These are phyloP conservation scores for Gavialis gangeticus DNA, from an alignment of 2,113 vertebrate species.

Conservation along the genomic window DNA sequence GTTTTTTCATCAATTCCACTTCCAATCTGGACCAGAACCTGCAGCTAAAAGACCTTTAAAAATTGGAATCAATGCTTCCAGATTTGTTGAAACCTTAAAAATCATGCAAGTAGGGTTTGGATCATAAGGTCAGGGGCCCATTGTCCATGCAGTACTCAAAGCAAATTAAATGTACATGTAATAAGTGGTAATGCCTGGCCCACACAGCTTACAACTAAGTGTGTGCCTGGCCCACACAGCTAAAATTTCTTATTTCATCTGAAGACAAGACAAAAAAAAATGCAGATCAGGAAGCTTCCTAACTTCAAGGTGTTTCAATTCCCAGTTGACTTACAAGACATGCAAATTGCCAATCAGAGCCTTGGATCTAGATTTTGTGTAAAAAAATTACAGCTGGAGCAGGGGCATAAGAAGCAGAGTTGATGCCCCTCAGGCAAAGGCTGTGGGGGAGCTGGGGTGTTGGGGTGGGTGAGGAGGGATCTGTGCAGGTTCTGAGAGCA, in stretches of 20 bases:
- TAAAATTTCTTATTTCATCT: not conserved
- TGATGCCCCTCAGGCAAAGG: no score
- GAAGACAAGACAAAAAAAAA: not conserved
- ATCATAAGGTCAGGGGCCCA: not conserved
- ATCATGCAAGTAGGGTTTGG: no score
- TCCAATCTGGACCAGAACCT: not conserved
- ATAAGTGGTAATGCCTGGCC: no score
- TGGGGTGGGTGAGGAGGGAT: no score
- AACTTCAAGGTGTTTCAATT: not conserved
- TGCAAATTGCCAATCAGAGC: not conserved
- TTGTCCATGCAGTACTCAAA: not conserved
- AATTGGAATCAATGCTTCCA: not conserved
- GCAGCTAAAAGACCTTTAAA: not conserved
- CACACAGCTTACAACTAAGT: no score
- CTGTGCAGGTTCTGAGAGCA: no score
- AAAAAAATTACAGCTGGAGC: no score
- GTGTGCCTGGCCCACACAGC: not conserved
- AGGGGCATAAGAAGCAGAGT: no score
- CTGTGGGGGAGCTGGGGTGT: no score
- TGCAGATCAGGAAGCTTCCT: not conserved
- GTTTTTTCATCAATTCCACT: constrained; percentile 23
- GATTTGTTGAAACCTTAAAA: constrained; percentile 27
- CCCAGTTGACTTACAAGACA: not conserved
- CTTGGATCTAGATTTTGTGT: not conserved
- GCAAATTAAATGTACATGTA: constrained; percentile 8